Evolutionary conservation across 1,140 invertebrate species (phyloP), one percentile per base, ranked within the genome.

Genomic region (Stratiolaelaps scimitus): DNA sequence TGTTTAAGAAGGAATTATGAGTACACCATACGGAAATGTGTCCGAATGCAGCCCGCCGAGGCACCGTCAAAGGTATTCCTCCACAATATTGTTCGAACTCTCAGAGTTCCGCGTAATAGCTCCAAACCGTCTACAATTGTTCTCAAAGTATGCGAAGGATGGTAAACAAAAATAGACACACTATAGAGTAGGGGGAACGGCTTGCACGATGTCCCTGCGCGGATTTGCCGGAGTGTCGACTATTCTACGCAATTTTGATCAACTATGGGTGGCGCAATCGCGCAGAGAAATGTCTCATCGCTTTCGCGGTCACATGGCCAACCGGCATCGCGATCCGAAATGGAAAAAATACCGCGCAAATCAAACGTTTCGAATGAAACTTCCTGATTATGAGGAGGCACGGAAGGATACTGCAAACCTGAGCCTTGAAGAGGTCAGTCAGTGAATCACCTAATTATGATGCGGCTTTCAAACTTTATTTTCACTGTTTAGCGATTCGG

Each of bases 351-450:
- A 60, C 34, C 53, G 53, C 26, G 53, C 53, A 26, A 60, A 60
- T 23, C 26, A 60, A 60, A 34, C 34, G 17, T 23, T 60, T 34
- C 26, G 23, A 17, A 5, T 60, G 26, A 60, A 88, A 0, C 69
- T 90, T 19, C 86, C 86, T 0, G 76, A 86, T 68, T 82, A 79
- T 64, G 76, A 83, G 68, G 78, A 87, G 44, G 1, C 69, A 30
- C 30, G 69, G 30, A n/a, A 29, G 6, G n/a, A 10, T 15, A 46
- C 72, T 1, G 64, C 69, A 19, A 68, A 71, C 65, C 53, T 87
- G 10, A 72, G 79, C 20, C 60, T 68, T 15, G 70, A 72, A 30
- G 69, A 60, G 53, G 53, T 60, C 2, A 60, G 13, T 60, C 5
- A 10, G 53, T 17, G 47, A 48, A 28, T 6, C 15, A 40, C 34